Evolutionary conservation across 2,797 vertebrate genomes (phyloP).

Genomic region (Melanotaenia maccullochi): DNA sequence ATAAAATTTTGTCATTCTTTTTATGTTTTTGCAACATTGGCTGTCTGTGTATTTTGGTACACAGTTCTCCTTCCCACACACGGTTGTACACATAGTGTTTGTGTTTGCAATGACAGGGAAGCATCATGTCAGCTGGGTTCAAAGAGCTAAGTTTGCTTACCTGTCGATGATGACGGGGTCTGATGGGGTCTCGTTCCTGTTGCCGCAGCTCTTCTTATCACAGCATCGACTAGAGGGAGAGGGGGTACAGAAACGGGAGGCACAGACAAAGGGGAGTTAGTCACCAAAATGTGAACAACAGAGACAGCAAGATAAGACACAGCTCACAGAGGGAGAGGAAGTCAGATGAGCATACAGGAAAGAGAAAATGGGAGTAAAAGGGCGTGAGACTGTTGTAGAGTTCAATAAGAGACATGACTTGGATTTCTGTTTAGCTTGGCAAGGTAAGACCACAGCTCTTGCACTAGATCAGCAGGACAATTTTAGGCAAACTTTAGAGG

Average conservation of each 20-base stretch:
- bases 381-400: conserved; percentile 68
- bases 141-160: conserved; percentile 84
- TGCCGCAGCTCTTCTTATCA: conserved; percentile 99
- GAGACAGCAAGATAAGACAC: conserved; percentile 32
- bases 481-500: conserved; percentile 61
- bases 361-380: conserved; percentile 47
- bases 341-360: conserved; percentile 51
- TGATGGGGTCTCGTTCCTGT: conserved; percentile 99
- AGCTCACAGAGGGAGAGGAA: conserved; percentile 41
- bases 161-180: conserved; percentile 99
- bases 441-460: conserved; percentile 61
- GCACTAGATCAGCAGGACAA: conserved; percentile 48
- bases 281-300: conserved; percentile 50
- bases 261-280: conserved; percentile 49
- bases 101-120: conserved; percentile 24
- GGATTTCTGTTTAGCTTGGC: conserved; percentile 59
- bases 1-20: conserved; percentile 2
- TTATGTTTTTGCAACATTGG: conserved; percentile 21
- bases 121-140: conserved; percentile 18
- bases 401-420: conserved; percentile 39
- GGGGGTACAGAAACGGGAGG: neutral
- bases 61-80: conserved; percentile 20
- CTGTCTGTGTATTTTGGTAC: conserved; percentile 34
- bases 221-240: conserved; percentile 87
- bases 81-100: conserved; percentile 1